These are phyloP conservation scores for Nothobranchius furzeri DNA, from an alignment of 2,113 vertebrate species.

Conservation along the genomic window DNA sequence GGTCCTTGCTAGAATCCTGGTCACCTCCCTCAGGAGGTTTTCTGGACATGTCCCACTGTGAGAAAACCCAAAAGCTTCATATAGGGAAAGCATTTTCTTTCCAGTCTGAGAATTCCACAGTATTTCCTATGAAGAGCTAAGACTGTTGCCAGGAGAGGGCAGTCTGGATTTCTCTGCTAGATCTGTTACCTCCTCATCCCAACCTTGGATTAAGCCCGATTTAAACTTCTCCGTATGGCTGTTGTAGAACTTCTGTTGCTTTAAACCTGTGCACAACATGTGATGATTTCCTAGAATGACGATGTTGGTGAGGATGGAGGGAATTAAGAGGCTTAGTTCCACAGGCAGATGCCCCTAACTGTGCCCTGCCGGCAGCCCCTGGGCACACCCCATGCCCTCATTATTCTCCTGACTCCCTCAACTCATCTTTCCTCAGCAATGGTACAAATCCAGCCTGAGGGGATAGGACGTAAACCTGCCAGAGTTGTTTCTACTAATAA, in stretches of 20 bases:
- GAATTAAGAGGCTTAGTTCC: conserved; percentile 67
- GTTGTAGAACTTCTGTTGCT: conserved; percentile 12
- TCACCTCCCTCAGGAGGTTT: no score
- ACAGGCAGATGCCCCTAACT: conserved; percentile 60
- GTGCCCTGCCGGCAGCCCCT: conserved; percentile 51
- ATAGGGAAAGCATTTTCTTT: no score
- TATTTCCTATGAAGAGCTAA: no score
- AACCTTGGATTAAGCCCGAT: no score
- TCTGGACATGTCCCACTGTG: no score
- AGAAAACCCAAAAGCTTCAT: no score
- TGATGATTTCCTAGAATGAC: conserved; percentile 27
- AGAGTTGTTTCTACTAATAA: neutral
- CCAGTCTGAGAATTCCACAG: no score
- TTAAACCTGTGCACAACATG: conserved; percentile 24
- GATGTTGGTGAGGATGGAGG: conserved; percentile 39
- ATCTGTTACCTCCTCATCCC: no score
- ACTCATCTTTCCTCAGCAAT: conserved; percentile 57
- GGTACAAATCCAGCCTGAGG: conserved; percentile 59
- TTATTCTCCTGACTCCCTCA: conserved; percentile 58
- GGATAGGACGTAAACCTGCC: conserved; percentile 33
- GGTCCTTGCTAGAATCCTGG: no score
- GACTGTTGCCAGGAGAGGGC: no score
- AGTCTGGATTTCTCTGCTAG: no score
- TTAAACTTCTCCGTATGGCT: conserved; percentile 16
- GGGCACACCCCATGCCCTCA: conserved; percentile 61